phyloP scores from a whole-genome alignment of 2,888 invertebrate species.

The Pachycephus smyrnensis region DNA sequence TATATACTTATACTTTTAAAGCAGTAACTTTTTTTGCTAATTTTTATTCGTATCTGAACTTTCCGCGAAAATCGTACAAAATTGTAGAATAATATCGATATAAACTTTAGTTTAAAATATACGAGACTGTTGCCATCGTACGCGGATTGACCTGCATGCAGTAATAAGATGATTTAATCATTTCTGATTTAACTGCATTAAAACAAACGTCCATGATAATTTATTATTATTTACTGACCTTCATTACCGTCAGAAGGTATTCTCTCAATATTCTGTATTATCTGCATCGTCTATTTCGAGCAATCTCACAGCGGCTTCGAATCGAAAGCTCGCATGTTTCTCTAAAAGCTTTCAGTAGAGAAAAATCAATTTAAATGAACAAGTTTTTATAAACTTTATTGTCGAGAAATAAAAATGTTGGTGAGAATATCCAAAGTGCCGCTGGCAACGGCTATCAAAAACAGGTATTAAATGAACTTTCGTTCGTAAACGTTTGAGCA shows the following conservation, averaged over 20 bases:
- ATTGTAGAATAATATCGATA: too few relatives aligned
- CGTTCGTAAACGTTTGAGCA: background rate
- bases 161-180: too few relatives aligned
- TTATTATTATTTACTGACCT: too few relatives aligned
- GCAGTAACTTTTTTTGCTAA: too few relatives aligned
- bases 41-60: too few relatives aligned
- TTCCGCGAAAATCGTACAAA: too few relatives aligned
- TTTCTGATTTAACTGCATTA: too few relatives aligned
- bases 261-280: background rate
- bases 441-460: constrained; percentile 37
- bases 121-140: too few relatives aligned
- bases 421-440: constrained; percentile 40
- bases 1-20: too few relatives aligned
- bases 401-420: constrained; percentile 39
- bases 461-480: constrained; percentile 35
- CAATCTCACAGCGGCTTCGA: background rate
- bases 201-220: too few relatives aligned
- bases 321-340: background rate
- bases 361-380: constrained; percentile 23
- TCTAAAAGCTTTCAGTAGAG: background rate
- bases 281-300: background rate
- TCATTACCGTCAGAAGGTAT: background rate
- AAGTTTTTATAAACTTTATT: constrained; percentile 29
- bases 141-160: too few relatives aligned
- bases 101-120: too few relatives aligned